Conservation (phyloP, 2,888 invertebrate species). For the Stenoptilia bipunctidactyla region DNA sequence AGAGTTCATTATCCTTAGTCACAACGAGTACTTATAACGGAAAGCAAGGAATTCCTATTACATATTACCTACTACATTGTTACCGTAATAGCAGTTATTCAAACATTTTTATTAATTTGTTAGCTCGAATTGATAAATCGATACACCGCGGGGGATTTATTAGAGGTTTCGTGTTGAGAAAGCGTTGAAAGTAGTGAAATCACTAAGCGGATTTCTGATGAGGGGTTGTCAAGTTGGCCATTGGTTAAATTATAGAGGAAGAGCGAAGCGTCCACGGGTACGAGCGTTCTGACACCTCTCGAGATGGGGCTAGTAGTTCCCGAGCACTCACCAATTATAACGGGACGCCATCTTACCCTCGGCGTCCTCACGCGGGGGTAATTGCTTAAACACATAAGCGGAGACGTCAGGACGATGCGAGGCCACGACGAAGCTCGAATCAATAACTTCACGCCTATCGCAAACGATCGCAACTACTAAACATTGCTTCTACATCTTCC, state of each 20-base stretch:
- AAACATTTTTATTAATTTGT: neutral
- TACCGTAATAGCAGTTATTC: neutral
- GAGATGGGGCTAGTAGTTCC: constrained; percentile 26
- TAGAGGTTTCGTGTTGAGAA: neutral
- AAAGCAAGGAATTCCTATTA: constrained; percentile 1
- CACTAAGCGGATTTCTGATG: constrained; percentile 34
- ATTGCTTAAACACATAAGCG: constrained; percentile 57
- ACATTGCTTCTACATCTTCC: neutral
- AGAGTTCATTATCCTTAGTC: constrained; percentile 18
- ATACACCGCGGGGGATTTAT: neutral
- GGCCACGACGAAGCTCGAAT: constrained; percentile 39
- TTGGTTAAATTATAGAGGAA: constrained; percentile 48
- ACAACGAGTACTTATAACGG: constrained; percentile 11
- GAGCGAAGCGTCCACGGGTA: constrained; percentile 23
- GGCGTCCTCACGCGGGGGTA: constrained; percentile 31
- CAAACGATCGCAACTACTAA: constrained; percentile 19
- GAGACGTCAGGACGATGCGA: constrained; percentile 34
- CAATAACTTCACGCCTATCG: constrained; percentile 36
- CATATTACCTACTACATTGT: neutral
- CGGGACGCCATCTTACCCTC: constrained; percentile 33
- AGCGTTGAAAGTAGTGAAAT: constrained; percentile 29
- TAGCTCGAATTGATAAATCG: neutral
- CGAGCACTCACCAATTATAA: constrained; percentile 52
- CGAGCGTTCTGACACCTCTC: constrained; percentile 44
- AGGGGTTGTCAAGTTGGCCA: constrained; percentile 32